phyloP scores from a whole-genome alignment of 2,888 invertebrate species.

The Pachydiplax longipennis region DNA sequence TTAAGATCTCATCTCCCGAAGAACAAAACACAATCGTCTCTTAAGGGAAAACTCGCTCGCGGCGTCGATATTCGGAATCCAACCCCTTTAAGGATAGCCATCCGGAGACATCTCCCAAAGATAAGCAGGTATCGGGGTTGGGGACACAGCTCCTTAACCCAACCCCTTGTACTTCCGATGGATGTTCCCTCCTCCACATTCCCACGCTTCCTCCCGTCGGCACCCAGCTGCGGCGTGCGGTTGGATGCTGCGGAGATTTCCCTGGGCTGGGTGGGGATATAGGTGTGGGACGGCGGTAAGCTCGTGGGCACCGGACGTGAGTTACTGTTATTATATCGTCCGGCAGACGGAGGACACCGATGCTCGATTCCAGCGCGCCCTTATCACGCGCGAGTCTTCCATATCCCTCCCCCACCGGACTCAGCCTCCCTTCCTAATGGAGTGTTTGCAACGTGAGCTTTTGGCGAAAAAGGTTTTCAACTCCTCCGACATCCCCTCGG shows the following conservation, averaged over 20 bases:
- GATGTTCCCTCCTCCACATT: background rate
- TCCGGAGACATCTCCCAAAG: no score
- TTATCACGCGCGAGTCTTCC: background rate
- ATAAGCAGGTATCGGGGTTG: no score
- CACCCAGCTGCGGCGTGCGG: conserved; percentile 18
- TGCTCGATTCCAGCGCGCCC: conserved; percentile 10
- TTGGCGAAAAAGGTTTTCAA: background rate
- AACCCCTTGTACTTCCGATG: background rate
- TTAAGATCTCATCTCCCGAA: background rate
- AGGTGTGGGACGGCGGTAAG: background rate
- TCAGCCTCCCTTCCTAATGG: background rate
- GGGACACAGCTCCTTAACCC: no score
- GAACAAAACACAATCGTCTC: background rate
- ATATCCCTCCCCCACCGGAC: background rate
- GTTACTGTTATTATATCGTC: conserved; percentile 35
- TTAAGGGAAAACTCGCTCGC: no score
- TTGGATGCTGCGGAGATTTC: background rate
- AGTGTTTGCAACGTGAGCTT: conserved; percentile 1
- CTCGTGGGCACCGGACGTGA: conserved; percentile 2
- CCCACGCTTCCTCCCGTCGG: background rate
- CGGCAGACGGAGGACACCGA: background rate
- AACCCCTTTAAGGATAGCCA: no score
- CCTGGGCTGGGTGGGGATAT: background rate
- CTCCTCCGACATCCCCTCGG: background rate
- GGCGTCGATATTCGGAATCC: no score